Conservation (phyloP, 1,140 invertebrate species). For the Hirudo medicinalis region DNA sequence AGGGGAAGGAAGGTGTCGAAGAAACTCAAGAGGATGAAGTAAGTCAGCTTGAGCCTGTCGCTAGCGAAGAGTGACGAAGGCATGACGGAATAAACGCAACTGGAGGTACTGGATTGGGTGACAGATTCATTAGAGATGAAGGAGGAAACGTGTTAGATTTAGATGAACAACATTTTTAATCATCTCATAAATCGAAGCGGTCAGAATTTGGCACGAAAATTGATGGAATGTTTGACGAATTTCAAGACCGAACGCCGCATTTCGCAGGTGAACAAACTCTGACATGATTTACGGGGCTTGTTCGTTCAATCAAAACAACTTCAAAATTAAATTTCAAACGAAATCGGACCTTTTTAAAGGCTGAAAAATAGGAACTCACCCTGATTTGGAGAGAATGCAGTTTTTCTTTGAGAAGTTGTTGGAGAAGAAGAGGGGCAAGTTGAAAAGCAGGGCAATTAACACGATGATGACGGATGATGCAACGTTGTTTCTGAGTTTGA, state of each 20-base stretch:
- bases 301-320: no score
- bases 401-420: conserved; percentile 12
- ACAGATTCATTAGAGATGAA: no score
- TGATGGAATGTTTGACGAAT: not conserved
- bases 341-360: no score
- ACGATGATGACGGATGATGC: not conserved
- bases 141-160: no score
- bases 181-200: no score
- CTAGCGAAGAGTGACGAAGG: not conserved
- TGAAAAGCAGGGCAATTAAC: conserved; percentile 3
- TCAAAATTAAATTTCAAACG: no score
- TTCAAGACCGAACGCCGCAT: not conserved
- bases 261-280: no score
- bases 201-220: no score
- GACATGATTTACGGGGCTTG: no score
- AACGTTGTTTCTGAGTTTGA: conserved; percentile 9
- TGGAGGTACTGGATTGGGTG: not conserved
- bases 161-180: no score
- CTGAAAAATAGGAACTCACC: no score
- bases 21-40: conserved; percentile 18
- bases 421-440: not conserved
- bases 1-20: conserved; percentile 21
- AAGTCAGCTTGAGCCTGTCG: not conserved
- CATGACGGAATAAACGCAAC: not conserved
- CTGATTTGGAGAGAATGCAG: conserved; percentile 12